These are phyloP conservation scores for Meloidogyne chitwoodi DNA, from an alignment of 1,140 invertebrate genomes.

Conservation along the genomic window DNA sequence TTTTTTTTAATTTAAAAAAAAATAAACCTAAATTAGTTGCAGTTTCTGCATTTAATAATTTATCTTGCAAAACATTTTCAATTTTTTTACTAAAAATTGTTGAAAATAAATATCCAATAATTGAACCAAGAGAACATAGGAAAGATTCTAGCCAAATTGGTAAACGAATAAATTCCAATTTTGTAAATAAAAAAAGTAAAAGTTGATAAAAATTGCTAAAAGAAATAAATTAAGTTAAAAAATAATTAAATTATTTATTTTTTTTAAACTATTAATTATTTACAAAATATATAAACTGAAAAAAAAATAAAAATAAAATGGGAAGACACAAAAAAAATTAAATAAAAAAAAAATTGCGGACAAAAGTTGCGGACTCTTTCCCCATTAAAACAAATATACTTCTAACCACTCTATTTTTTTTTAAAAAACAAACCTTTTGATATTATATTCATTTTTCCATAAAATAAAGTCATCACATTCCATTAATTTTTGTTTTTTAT, in stretches of 20 bases:
- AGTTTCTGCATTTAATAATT: conserved; percentile 5
- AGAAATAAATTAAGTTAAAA: neutral
- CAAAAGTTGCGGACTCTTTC: neutral
- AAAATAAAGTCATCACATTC: neutral
- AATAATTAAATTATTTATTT: too few relatives aligned
- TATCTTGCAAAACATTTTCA: conserved; percentile 4
- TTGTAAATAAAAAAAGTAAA: neutral
- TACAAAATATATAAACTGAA: too few relatives aligned
- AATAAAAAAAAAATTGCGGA: neutral
- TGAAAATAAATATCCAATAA: conserved; percentile 4
- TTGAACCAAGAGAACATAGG: conserved; percentile 4
- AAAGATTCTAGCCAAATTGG: conserved; percentile 17
- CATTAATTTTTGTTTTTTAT: too few relatives aligned
- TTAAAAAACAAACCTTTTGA: neutral
- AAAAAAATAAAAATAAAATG: too few relatives aligned
- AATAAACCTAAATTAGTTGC: conserved; percentile 7
- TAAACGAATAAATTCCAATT: conserved; percentile 2
- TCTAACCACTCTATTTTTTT: too few relatives aligned
- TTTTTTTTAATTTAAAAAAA: too few relatives aligned
- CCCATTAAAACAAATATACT: too few relatives aligned
- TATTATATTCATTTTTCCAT: neutral
- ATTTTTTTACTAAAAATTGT: neutral
- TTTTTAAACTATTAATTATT: too few relatives aligned
- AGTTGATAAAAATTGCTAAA: conserved; percentile 8
- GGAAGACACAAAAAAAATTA: too few relatives aligned